phyloP scores from a whole-genome alignment of 2,113 vertebrate genomes.

The Notechis scutatus region DNA sequence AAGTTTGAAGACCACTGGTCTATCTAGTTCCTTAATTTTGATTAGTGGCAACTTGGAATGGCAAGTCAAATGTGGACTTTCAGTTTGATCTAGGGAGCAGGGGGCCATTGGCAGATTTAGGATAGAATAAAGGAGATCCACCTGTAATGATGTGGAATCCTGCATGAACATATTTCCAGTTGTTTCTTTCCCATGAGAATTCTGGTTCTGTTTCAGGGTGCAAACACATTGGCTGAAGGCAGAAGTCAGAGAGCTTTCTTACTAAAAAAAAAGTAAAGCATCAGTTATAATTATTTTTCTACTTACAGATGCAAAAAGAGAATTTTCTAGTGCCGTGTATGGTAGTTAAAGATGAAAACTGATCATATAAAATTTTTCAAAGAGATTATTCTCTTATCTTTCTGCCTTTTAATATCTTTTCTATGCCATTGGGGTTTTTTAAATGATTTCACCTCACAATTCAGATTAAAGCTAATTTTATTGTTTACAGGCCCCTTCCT shows the following conservation, averaged over 20 bases:
- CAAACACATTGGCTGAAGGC: neutral
- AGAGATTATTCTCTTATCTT: neutral
- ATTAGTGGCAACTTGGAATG: neutral
- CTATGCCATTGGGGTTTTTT: neutral
- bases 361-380: neutral
- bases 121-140: neutral
- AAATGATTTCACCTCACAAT: neutral
- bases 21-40: neutral
- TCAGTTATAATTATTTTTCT: neutral
- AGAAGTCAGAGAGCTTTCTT: neutral
- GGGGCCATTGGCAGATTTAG: no score
- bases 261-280: no score
- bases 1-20: neutral
- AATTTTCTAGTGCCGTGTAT: neutral
- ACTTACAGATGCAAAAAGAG: neutral
- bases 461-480: neutral
- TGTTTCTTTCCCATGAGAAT: neutral
- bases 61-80: neutral
- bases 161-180: no score
- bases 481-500: neutral
- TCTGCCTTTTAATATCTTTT: neutral
- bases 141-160: no score
- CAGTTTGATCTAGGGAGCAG: no score
- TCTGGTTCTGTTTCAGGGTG: neutral
- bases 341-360: neutral